These are phyloP conservation scores for Himantopus leucocephalus DNA, from an alignment of 2,113 vertebrate genomes.

Conservation along the genomic window DNA sequence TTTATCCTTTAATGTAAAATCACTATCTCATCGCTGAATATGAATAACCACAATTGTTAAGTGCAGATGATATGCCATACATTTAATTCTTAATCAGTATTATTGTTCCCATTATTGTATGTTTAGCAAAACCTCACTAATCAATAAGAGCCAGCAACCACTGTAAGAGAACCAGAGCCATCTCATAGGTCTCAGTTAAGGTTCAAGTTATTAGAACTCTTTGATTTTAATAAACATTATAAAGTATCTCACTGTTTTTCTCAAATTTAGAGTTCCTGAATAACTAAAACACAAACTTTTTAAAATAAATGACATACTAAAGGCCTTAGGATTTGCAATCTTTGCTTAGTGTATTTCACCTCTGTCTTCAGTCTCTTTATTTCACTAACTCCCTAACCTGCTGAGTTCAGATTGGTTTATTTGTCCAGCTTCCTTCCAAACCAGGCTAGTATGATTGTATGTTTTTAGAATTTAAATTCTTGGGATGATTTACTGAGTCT, in stretches of 20 bases:
- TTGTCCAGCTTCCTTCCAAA: neutral
- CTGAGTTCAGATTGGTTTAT: neutral
- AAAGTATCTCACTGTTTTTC: neutral
- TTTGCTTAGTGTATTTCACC: neutral
- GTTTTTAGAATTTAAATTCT: neutral
- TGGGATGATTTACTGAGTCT: neutral
- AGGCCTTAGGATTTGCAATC: neutral
- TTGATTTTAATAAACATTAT: neutral
- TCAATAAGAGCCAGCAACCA: neutral
- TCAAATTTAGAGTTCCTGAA: neutral
- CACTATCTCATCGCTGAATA: neutral
- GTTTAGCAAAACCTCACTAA: neutral
- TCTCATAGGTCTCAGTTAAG: neutral
- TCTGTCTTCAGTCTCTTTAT: neutral
- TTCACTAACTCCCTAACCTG: neutral
- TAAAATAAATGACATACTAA: neutral
- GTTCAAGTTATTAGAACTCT: neutral
- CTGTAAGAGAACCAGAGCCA: neutral
- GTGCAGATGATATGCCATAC: neutral
- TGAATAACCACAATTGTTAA: neutral
- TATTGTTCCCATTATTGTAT: neutral
- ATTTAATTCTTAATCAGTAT: neutral
- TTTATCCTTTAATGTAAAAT: neutral
- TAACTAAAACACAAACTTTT: neutral
- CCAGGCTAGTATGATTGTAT: neutral